These are phyloP conservation scores for Platypus cylindrus DNA, from an alignment of 2,888 invertebrate genomes.

Conservation along the genomic window DNA sequence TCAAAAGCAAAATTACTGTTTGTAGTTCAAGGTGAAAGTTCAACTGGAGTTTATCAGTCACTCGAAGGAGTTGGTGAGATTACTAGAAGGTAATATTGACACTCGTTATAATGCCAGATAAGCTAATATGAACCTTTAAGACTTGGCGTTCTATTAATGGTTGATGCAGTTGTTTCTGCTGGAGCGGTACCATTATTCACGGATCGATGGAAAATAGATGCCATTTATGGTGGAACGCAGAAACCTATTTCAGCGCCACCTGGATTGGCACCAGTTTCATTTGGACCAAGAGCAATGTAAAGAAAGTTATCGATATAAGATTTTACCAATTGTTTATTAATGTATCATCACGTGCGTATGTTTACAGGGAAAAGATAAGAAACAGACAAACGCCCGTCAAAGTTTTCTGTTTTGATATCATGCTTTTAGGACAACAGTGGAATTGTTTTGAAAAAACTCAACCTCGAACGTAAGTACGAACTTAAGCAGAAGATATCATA, in stretches of 20 bases:
- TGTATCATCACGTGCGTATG: slow-evolving; percentile 12
- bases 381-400: slow-evolving; percentile 41
- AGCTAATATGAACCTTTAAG: too few species aligned
- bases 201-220: slow-evolving; percentile 63
- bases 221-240: slow-evolving; percentile 66
- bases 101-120: too few species aligned
- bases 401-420: slow-evolving; percentile 62
- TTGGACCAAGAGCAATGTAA: slow-evolving; percentile 55
- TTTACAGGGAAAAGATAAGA: slow-evolving; percentile 42
- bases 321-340: too few species aligned
- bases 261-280: slow-evolving; percentile 68
- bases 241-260: slow-evolving; percentile 67
- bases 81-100: slow-evolving; percentile 66
- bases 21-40: slow-evolving; percentile 78
- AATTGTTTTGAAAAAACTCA: slow-evolving; percentile 46
- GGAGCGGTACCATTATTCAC: slow-evolving; percentile 57
- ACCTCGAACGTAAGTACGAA: slow-evolving; percentile 40
- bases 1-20: slow-evolving; percentile 63
- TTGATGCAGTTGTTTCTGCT: slow-evolving; percentile 65
- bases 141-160: slow-evolving; percentile 52
- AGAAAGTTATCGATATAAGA: too few species aligned
- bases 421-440: slow-evolving; percentile 66
- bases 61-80: slow-evolving; percentile 64
- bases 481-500: slow-evolving; percentile 1
- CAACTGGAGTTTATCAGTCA: slow-evolving; percentile 72